phyloP scores from a whole-genome alignment of 1,140 invertebrate species.

The Leptopilina boulardi region DNA sequence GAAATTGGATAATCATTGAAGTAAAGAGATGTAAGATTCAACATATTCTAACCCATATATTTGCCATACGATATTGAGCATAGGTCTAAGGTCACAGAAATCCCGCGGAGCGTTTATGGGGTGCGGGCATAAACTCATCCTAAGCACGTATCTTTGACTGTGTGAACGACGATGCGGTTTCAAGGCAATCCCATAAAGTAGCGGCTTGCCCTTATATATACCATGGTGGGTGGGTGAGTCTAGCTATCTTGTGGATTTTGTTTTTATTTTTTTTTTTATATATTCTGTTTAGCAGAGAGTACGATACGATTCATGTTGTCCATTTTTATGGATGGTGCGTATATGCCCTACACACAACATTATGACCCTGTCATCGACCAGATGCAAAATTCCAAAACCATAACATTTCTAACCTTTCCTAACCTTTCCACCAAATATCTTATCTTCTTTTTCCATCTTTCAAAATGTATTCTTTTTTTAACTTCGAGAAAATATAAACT shows the following conservation, averaged over 20 bases:
- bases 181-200: constrained; percentile 14
- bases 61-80: constrained; percentile 29
- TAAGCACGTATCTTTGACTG: constrained; percentile 10
- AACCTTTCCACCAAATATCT: neutral
- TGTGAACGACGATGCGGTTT: constrained; percentile 15
- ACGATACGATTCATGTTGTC: constrained; percentile 14
- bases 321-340: constrained; percentile 14
- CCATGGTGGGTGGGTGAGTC: constrained; percentile 28
- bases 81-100: constrained; percentile 31
- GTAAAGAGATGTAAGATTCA: neutral
- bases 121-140: constrained; percentile 30
- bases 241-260: neutral
- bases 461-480: neutral
- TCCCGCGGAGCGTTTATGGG: constrained; percentile 28
- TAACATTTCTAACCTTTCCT: neutral
- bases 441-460: too few species aligned
- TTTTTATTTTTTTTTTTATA: constrained; percentile 6
- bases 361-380: neutral
- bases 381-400: neutral
- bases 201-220: neutral
- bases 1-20: constrained; percentile 20
- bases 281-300: constrained; percentile 3
- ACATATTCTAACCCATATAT: constrained; percentile 28
- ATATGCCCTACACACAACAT: constrained; percentile 2
- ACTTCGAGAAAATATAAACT: neutral